Percentiles rank a stretch among this genome's conserved stretches.
phyloP scores from a whole-genome alignment of 2,113 vertebrate genomes.

The Ageneiosus marmoratus region DNA sequence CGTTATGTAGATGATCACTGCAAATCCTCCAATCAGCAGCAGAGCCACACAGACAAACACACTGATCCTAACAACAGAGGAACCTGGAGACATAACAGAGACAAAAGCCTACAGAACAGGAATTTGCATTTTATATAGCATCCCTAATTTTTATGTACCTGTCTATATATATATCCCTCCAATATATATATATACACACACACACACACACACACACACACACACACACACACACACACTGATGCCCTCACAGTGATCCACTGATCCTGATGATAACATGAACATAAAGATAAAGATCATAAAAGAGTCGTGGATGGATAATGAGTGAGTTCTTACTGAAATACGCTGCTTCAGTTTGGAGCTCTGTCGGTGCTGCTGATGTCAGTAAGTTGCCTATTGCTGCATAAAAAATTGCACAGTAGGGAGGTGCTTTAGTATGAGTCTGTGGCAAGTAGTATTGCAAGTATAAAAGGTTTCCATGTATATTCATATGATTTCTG shows the following conservation, averaged over 20 bases:
- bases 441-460: too few species aligned
- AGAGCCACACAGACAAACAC: conserved; percentile 15
- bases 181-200: too few species aligned
- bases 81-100: conserved; percentile 3
- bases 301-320: too few species aligned
- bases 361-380: not conserved
- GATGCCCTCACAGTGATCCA: not conserved
- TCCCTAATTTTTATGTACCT: too few species aligned
- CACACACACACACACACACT: too few species aligned
- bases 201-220: too few species aligned
- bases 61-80: not conserved
- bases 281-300: too few species aligned
- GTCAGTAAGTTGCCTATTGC: not conserved
- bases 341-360: not conserved
- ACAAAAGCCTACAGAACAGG: not conserved
- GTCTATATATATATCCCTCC: too few species aligned
- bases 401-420: not conserved
- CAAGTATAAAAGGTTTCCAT: too few species aligned
- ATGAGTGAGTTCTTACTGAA: not conserved
- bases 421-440: too few species aligned
- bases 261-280: not conserved
- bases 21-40: conserved; percentile 22
- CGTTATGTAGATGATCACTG: conserved; percentile 18
- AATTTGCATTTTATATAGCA: too few species aligned
- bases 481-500: not conserved